Conservation (phyloP, 2,113 vertebrate species). For the Ptychochromis oligacanthus region DNA sequence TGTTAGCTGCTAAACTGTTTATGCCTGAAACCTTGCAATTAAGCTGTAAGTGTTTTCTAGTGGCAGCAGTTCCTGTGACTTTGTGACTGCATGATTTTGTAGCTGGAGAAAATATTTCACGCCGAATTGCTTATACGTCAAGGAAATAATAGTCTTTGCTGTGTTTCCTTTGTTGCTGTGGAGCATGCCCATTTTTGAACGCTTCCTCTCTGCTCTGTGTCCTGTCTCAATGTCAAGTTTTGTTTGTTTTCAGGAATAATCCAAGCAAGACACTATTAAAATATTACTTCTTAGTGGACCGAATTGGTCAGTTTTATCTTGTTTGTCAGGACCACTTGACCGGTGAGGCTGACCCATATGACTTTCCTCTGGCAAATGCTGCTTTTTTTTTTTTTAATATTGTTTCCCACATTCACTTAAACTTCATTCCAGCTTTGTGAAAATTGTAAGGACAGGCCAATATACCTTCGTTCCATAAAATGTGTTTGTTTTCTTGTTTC, state of each 20-base stretch:
- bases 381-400: slow-evolving; percentile 7
- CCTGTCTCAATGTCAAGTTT: background rate
- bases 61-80: background rate
- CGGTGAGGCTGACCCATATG: background rate
- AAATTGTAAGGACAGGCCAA: background rate
- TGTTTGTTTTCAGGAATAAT: background rate
- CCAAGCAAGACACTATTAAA: background rate
- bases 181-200: background rate
- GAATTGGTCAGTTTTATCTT: background rate
- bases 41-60: slow-evolving; percentile 3
- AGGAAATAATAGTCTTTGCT: background rate
- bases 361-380: background rate
- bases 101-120: background rate
- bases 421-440: background rate
- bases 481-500: slow-evolving; percentile 16
- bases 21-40: slow-evolving; percentile 14
- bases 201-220: background rate
- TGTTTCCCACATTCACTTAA: slow-evolving; percentile 7
- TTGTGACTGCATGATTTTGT: background rate
- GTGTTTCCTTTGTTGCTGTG: background rate
- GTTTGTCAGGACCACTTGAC: slow-evolving; percentile 30
- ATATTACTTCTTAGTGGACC: background rate
- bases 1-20: background rate
- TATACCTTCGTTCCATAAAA: background rate
- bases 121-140: background rate